A percentile compares a stretch with the other conserved stretches of the same genome.
These are phyloP conservation scores for Tetranychus truncatus DNA, from an alignment of 2,888 invertebrate genomes.

Conservation along the genomic window DNA sequence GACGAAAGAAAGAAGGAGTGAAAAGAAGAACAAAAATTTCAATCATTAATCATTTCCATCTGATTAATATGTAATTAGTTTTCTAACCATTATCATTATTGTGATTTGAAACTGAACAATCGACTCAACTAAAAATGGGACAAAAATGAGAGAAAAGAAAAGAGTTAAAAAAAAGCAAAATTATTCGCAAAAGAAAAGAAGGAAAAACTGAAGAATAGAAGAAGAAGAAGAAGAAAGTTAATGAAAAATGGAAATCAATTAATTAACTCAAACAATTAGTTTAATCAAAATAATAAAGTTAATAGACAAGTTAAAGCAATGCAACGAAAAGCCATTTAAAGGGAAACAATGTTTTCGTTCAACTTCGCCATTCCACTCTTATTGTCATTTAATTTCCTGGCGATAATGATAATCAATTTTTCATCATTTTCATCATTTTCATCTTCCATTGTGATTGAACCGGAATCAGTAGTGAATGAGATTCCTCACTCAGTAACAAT, in stretches of 20 bases:
- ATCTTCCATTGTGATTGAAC: background rate
- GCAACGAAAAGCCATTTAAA: background rate
- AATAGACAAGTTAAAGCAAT: background rate
- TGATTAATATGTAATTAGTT: constrained; percentile 1
- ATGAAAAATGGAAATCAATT: background rate
- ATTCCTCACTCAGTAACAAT: too few species aligned
- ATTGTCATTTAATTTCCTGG: background rate
- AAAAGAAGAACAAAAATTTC: background rate
- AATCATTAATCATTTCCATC: background rate
- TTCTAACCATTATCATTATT: background rate
- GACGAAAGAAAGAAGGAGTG: background rate
- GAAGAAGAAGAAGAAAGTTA: background rate
- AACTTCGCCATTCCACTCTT: background rate
- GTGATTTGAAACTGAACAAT: background rate
- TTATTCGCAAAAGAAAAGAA: background rate
- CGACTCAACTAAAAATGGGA: background rate
- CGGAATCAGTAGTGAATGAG: too few species aligned
- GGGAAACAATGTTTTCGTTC: background rate
- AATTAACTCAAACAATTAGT: background rate
- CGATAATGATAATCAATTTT: background rate
- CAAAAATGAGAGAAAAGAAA: background rate
- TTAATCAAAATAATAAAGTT: background rate
- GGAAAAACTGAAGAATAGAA: background rate
- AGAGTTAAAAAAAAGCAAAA: background rate
- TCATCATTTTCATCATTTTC: background rate